Percentiles rank a stretch among this genome's conserved stretches.
These are phyloP conservation scores for Thera britannica DNA, from an alignment of 2,888 invertebrate genomes.

Conservation along the genomic window DNA sequence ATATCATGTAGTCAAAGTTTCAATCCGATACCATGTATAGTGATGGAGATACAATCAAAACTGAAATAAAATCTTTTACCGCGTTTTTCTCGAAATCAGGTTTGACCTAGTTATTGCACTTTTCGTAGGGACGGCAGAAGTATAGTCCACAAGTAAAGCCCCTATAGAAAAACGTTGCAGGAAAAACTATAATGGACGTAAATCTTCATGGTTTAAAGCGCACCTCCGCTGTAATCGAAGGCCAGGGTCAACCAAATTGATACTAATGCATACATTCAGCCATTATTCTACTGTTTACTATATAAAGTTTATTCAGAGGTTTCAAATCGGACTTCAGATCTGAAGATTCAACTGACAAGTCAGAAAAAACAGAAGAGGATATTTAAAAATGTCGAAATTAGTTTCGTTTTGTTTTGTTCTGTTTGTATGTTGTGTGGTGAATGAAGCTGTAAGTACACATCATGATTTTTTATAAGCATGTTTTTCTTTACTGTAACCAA, in stretches of 20 bases:
- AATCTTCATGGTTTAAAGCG: slow-evolving; percentile 41
- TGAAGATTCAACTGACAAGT: slow-evolving; percentile 6
- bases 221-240: slow-evolving; percentile 49
- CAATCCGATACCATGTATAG: too few species aligned
- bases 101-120: too few species aligned
- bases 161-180: slow-evolving; percentile 24
- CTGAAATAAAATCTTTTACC: too few species aligned
- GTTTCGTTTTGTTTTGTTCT: slow-evolving; percentile 34
- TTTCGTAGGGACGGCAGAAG: too few species aligned
- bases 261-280: slow-evolving; percentile 34
- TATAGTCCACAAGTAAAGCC: not conserved
- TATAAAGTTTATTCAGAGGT: slow-evolving; percentile 21
- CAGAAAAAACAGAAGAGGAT: slow-evolving; percentile 1
- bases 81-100: too few species aligned
- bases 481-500: not conserved
- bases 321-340: slow-evolving; percentile 14
- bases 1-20: too few species aligned
- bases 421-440: slow-evolving; percentile 28
- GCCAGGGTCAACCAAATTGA: slow-evolving; percentile 39
- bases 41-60: too few species aligned
- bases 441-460: slow-evolving; percentile 41
- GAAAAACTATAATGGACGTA: slow-evolving; percentile 25
- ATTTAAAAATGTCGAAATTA: slow-evolving; percentile 37
- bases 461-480: not conserved
- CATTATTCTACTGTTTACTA: slow-evolving; percentile 31